phyloP scores from a whole-genome alignment of 1,140 invertebrate genomes.

The Cotesia vestalis region DNA sequence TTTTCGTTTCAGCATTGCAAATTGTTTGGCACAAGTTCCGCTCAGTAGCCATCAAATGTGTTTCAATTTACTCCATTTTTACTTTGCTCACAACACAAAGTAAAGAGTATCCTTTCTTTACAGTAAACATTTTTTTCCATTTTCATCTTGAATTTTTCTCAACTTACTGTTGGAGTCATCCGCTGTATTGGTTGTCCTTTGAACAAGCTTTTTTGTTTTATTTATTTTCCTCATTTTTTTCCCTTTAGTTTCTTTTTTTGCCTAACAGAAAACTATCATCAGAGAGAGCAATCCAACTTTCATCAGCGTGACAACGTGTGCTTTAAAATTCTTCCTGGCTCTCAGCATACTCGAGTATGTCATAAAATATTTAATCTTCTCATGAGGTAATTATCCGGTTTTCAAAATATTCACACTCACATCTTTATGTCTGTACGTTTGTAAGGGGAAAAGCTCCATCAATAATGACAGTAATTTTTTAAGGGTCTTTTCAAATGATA shows the following conservation, averaged over 20 bases:
- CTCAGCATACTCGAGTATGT: constrained; percentile 11
- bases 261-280: too few species aligned
- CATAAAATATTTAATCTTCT: constrained; percentile 30
- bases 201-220: constrained; percentile 16
- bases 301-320: constrained; percentile 10
- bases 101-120: constrained; percentile 32
- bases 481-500: too few species aligned
- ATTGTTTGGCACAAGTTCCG: constrained; percentile 58
- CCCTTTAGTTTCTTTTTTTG: neutral
- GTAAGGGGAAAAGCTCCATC: too few species aligned
- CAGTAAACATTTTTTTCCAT: constrained; percentile 44
- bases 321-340: constrained; percentile 15
- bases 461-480: too few species aligned
- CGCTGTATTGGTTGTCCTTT: constrained; percentile 23
- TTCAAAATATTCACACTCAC: neutral
- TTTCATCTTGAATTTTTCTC: constrained; percentile 26
- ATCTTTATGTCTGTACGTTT: neutral
- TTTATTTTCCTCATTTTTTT: constrained; percentile 30
- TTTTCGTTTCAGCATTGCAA: constrained; percentile 62
- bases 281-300: constrained; percentile 19
- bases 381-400: constrained; percentile 7
- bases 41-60: constrained; percentile 39
- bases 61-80: constrained; percentile 42
- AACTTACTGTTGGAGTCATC: constrained; percentile 16
- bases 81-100: constrained; percentile 37